These are phyloP conservation scores for Apoderus coryli DNA, from an alignment of 2,888 invertebrate species.

Conservation along the genomic window DNA sequence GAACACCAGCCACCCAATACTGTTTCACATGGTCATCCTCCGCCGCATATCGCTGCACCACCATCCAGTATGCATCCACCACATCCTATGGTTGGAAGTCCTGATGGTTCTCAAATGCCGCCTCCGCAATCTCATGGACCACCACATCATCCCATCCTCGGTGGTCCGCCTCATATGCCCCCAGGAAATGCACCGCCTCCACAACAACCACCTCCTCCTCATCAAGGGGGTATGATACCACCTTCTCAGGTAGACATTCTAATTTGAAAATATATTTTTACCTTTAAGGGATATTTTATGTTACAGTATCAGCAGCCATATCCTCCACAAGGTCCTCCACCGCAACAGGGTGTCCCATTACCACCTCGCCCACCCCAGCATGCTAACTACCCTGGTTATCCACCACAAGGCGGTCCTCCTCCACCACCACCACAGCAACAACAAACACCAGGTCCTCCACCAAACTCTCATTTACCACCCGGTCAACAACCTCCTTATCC, in stretches of 20 bases:
- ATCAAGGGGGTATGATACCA: slow-evolving; percentile 31
- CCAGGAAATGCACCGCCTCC: slow-evolving; percentile 15
- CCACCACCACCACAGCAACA: slow-evolving; percentile 34
- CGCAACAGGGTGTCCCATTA: slow-evolving; percentile 37
- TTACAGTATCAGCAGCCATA: slow-evolving; percentile 26
- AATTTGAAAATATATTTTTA: too few species aligned
- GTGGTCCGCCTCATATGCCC: too few species aligned
- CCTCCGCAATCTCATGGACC: slow-evolving; percentile 16
- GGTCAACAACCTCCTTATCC: slow-evolving; percentile 27
- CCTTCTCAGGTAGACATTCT: slow-evolving; percentile 30
- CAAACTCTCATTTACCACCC: slow-evolving; percentile 12
- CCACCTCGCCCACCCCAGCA: slow-evolving; percentile 42
- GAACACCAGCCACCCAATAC: slow-evolving; percentile 16
- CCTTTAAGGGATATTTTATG: too few species aligned
- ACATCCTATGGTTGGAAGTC: slow-evolving; percentile 15
- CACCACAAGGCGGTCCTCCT: slow-evolving; percentile 14
- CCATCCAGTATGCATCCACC: too few species aligned
- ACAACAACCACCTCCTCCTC: too few species aligned
- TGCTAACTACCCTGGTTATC: slow-evolving; percentile 37
- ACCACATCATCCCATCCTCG: slow-evolving; percentile 14
- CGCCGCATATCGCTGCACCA: slow-evolving; percentile 16
- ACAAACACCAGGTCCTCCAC: slow-evolving; percentile 21
- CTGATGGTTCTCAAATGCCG: slow-evolving; percentile 15
- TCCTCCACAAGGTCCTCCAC: slow-evolving; percentile 18
- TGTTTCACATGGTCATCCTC: slow-evolving; percentile 19